These are phyloP conservation scores for Tapirus terrestris DNA, from an alignment of 2,113 vertebrate genomes.

Conservation along the genomic window DNA sequence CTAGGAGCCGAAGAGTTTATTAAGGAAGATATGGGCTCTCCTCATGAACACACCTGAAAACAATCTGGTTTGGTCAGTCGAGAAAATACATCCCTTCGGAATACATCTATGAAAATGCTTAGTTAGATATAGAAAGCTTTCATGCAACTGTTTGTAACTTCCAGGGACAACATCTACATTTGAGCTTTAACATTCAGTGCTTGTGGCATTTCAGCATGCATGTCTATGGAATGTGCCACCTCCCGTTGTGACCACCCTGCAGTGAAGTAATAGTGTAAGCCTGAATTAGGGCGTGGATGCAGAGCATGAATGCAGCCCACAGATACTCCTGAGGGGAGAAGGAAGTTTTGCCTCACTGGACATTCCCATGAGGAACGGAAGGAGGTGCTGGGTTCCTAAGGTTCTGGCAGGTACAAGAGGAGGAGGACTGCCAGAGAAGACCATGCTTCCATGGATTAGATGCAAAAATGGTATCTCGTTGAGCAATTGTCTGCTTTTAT, in stretches of 20 bases:
- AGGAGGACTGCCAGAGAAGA: too few species aligned
- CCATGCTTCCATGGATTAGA: too few species aligned
- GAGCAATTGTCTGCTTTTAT: too few species aligned
- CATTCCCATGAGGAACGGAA: not conserved
- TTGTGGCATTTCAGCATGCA: not conserved
- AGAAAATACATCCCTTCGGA: not conserved
- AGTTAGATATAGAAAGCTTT: not conserved
- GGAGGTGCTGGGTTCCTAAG: too few species aligned
- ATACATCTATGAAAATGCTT: not conserved
- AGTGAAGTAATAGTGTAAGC: not conserved
- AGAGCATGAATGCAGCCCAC: not conserved
- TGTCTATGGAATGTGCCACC: not conserved
- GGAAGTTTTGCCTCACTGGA: not conserved
- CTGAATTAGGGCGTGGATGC: not conserved
- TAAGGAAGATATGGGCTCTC: not conserved
- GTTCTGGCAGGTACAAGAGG: not conserved
- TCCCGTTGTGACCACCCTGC: not conserved
- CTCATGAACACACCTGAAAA: not conserved
- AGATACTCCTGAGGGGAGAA: not conserved
- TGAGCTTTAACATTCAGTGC: rapidly evolving
- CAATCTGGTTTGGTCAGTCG: not conserved
- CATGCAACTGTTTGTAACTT: not conserved
- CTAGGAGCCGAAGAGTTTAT: not conserved
- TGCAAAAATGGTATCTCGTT: too few species aligned
- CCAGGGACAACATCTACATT: not conserved